Evolutionary conservation across 2,888 invertebrate genomes (phyloP), one percentile per base, ranked within the genome.

Genomic region (Cenopis cana): DNA sequence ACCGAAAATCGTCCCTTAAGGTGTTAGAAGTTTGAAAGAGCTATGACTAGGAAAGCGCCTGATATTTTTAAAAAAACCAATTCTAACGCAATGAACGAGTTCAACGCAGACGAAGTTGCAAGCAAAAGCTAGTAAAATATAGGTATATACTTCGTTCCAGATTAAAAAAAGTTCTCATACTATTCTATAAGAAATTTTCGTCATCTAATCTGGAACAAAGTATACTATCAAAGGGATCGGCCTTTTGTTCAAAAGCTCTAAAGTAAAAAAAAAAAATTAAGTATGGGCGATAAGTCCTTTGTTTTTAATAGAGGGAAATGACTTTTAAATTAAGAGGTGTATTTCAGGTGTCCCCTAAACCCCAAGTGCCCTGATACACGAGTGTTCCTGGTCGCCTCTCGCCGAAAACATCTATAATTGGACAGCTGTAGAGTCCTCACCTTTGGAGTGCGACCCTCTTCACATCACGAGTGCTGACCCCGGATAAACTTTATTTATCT

Each of bases 401-500:
- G 77, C 77, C 78, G 78, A 87, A 87, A 89, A 88, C 85, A 86
- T 86, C 84, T 89, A 87, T 90, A 91, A 91, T 90, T 91, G 89
- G 88, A 88, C 86, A 87, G 83, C 86, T 86, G 85, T 85, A 87
- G 86, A 77, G 85, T 82, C 79, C 88, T 89, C 83, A 76, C 72
- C 78, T 82, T 81, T 24, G 12, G 80, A 91, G 90, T 78, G 84
- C 81, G 88, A 91, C 91, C 91, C 90, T 90, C 88, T 90, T 89
- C 85, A 84, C 76, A 81, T 78, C 80, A 81, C 77, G 76, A 86
- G 86, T 82, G 82, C 77, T 80, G 79, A 80, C 81, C 85, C 81
- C 76, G 79, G 81, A 81, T 83, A 81, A 82, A 84, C 82, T 82
- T 81, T 80, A 79, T 79, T 77, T 68, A 80, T 78, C 80, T 82